Conservation (phyloP, 2,888 invertebrate genomes). For the Caenorhabditis drosophilae region DNA sequence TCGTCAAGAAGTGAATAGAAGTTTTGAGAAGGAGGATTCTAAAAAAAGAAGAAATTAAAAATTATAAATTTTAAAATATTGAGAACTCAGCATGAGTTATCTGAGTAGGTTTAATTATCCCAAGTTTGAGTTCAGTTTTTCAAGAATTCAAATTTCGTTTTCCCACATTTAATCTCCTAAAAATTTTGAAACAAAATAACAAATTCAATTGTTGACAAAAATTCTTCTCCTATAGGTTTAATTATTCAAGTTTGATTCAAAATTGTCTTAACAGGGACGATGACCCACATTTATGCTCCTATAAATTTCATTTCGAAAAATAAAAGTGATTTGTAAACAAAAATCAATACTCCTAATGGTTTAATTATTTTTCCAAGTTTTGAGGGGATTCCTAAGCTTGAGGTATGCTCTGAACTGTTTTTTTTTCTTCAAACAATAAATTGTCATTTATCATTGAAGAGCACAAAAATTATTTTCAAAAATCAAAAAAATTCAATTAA, state of each 20-base stretch:
- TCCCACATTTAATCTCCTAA: too few species aligned
- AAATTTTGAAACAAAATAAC: too few species aligned
- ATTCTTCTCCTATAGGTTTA: background rate
- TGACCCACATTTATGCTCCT: too few species aligned
- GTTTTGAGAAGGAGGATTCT: background rate
- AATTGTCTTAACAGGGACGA: too few species aligned
- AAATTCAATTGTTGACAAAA: too few species aligned
- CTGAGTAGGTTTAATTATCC: slow-evolving; percentile 50
- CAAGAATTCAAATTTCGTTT: background rate
- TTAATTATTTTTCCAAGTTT: too few species aligned
- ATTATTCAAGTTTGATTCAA: too few species aligned
- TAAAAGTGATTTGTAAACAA: too few species aligned
- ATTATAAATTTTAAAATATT: background rate
- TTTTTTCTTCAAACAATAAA: background rate
- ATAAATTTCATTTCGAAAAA: too few species aligned
- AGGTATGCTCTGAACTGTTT: too few species aligned
- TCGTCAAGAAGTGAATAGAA: background rate
- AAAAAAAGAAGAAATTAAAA: slow-evolving; percentile 1
- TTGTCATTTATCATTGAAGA: background rate
- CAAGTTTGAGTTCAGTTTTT: slow-evolving; percentile 41
- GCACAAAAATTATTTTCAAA: background rate
- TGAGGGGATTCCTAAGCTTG: too few species aligned
- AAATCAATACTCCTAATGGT: too few species aligned
- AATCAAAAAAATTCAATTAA: background rate
- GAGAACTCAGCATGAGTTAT: slow-evolving; percentile 32